These are phyloP conservation scores for Micropoecilia bifurca DNA, from an alignment of 2,797 vertebrate genomes.

Conservation along the genomic window DNA sequence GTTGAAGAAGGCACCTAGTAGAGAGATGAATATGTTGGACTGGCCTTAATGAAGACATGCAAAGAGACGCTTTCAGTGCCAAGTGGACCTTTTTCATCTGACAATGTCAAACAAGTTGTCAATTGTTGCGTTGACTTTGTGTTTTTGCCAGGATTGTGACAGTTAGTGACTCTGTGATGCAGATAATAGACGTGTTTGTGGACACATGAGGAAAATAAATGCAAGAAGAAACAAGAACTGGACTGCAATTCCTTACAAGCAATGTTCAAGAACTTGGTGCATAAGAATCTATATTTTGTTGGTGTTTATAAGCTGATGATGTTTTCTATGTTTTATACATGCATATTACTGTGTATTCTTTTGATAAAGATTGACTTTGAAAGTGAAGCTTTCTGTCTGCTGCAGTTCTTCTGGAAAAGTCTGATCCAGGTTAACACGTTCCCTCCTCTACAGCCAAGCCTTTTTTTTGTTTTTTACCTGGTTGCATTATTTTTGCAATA, in stretches of 20 bases:
- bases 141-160: constrained; percentile 18
- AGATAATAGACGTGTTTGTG: constrained; percentile 9
- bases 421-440: background rate
- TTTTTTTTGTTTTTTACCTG: constrained; percentile 36
- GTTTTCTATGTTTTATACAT: constrained; percentile 76
- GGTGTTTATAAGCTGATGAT: constrained; percentile 69
- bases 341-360: constrained; percentile 81
- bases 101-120: constrained; percentile 38
- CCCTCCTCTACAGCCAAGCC: constrained; percentile 43
- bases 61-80: constrained; percentile 35
- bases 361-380: constrained; percentile 82
- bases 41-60: constrained; percentile 58
- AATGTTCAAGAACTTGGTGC: constrained; percentile 57
- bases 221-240: constrained; percentile 58
- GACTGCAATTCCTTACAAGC: constrained; percentile 76
- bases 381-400: constrained; percentile 59
- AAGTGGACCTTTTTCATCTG: constrained; percentile 46
- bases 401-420: constrained; percentile 33
- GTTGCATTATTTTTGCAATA: constrained; percentile 10
- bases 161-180: constrained; percentile 19
- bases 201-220: constrained; percentile 42
- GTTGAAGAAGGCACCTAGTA: constrained; percentile 53
- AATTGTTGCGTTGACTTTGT: constrained; percentile 27
- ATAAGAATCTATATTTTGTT: constrained; percentile 83
- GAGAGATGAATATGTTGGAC: constrained; percentile 63